A percentile compares a stretch with the other conserved stretches of the same genome.
Evolutionary conservation across 1,140 invertebrate genomes (phyloP).

Genomic region (Protaetia brevitarsis): DNA sequence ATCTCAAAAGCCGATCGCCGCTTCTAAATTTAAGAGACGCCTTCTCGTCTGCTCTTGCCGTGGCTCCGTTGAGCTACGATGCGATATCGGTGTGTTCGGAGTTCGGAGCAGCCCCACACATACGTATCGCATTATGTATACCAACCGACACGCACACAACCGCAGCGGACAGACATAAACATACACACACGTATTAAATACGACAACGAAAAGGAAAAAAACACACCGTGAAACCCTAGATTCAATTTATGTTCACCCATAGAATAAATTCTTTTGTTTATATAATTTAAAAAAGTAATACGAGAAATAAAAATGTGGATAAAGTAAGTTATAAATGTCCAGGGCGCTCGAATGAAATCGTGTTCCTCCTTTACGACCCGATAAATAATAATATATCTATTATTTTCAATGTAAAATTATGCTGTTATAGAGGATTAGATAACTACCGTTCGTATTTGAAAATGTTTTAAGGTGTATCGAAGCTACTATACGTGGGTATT

Average conservation of each 20-base stretch:
- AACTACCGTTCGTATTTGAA: too few relatives aligned
- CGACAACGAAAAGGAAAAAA: background rate
- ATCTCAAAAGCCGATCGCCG: constrained; percentile 32
- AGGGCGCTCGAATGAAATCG: background rate
- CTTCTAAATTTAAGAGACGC: constrained; percentile 31
- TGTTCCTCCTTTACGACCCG: background rate
- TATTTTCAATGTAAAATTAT: background rate
- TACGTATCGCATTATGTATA: background rate
- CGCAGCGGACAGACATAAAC: background rate
- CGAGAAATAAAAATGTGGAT: constrained; percentile 6
- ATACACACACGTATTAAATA: background rate
- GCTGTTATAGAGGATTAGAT: too few relatives aligned
- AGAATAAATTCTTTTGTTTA: constrained; percentile 17
- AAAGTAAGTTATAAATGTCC: constrained; percentile 11
- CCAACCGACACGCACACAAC: background rate
- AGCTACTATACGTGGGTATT: too few relatives aligned
- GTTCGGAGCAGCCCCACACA: background rate
- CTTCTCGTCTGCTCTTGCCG: constrained; percentile 15
- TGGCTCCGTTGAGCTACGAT: background rate
- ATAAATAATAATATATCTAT: background rate
- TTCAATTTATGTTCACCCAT: constrained; percentile 5
- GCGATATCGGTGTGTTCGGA: too few relatives aligned
- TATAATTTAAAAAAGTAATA: constrained; percentile 18
- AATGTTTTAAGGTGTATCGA: too few relatives aligned
- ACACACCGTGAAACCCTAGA: constrained; percentile 4